Conservation (phyloP, 2,888 invertebrate genomes). For the Microchrysa polita region DNA sequence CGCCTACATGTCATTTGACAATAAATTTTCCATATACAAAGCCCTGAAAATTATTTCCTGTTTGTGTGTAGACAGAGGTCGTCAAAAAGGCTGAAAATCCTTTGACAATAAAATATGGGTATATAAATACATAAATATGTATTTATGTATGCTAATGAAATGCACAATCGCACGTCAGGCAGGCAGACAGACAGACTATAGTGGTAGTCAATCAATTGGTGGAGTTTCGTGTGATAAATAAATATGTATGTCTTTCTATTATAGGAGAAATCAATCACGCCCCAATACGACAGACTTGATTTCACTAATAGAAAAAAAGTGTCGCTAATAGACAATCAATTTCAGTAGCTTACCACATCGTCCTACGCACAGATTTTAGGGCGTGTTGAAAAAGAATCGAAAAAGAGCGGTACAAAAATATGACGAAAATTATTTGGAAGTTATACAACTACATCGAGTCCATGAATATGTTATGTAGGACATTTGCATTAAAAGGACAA, state of each 20-base stretch:
- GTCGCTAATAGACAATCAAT: neutral
- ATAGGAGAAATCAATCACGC: constrained; percentile 42
- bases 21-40: neutral
- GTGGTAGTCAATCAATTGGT: constrained; percentile 29
- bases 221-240: constrained; percentile 39
- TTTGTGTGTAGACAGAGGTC: neutral
- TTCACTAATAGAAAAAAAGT: neutral
- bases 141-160: constrained; percentile 36
- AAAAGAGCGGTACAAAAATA: too few relatives aligned
- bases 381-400: neutral
- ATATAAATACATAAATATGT: neutral
- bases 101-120: neutral
- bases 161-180: neutral
- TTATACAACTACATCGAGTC: too few relatives aligned
- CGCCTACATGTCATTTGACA: constrained; percentile 8
- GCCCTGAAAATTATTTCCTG: constrained; percentile 7
- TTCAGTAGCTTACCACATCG: constrained; percentile 38
- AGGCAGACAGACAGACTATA: too few relatives aligned
- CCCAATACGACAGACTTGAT: neutral
- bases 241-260: constrained; percentile 39
- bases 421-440: too few relatives aligned
- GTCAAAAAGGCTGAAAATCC: neutral
- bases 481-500: neutral
- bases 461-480: too few relatives aligned
- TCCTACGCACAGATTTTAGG: constrained; percentile 27